Evolutionary conservation across 2,888 invertebrate genomes (phyloP).

Genomic region (Diaphora mendica): DNA sequence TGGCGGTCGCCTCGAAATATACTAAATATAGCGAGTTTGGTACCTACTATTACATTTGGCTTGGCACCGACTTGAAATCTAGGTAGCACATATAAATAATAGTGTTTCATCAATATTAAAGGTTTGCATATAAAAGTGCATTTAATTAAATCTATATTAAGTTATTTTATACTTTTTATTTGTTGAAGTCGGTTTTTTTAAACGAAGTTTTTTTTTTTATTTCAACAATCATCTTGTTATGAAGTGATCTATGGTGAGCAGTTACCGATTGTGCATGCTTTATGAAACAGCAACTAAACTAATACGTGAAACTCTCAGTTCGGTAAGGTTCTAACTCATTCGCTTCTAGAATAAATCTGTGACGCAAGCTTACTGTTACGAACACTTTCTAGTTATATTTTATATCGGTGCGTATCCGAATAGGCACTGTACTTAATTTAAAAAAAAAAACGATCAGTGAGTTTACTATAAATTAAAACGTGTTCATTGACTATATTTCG

Average conservation of each 20-base stretch:
- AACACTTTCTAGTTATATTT: neutral
- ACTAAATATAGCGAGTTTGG: too few relatives aligned
- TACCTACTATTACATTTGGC: too few relatives aligned
- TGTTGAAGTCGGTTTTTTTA: too few relatives aligned
- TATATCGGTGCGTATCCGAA: neutral
- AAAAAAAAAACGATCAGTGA: slow-evolving; percentile 20
- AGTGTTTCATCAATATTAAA: too few relatives aligned
- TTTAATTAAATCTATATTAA: too few relatives aligned
- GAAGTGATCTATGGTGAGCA: neutral
- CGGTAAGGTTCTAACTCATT: neutral
- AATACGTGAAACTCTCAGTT: neutral
- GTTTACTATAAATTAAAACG: neutral
- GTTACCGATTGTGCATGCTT: neutral
- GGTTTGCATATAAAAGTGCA: too few relatives aligned
- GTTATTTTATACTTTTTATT: too few relatives aligned
- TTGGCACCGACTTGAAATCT: too few relatives aligned
- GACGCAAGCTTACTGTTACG: neutral
- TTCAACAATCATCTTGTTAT: neutral
- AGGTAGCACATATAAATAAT: too few relatives aligned
- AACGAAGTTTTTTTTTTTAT: neutral
- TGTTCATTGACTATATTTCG: neutral
- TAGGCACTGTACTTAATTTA: slow-evolving; percentile 42
- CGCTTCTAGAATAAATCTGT: neutral
- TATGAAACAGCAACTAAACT: neutral
- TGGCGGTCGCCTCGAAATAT: too few relatives aligned